A percentile compares a stretch with the other conserved stretches of the same genome.
Conservation (phyloP, 2,797 vertebrate species). For the Urosaurus nigricauda region DNA sequence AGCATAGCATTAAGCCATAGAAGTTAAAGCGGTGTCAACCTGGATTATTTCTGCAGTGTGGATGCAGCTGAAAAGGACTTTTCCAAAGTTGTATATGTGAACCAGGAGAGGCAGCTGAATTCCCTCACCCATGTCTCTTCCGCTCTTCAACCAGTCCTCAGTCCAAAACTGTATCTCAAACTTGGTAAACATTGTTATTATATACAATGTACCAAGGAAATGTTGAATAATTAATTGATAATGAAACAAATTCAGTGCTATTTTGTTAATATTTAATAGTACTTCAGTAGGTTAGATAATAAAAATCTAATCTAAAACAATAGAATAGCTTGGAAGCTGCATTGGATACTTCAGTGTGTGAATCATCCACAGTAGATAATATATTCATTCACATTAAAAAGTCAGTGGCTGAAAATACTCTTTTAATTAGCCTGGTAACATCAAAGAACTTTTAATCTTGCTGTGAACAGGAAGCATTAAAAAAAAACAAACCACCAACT, state of each 20-base stretch:
- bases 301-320: conserved; percentile 32
- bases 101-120: background rate
- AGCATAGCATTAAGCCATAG: too few relatives aligned
- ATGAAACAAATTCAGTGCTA: conserved; percentile 30
- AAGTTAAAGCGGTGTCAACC: too few relatives aligned
- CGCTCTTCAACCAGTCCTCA: background rate
- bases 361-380: conserved; percentile 22
- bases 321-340: conserved; percentile 19
- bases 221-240: conserved; percentile 61
- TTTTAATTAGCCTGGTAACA: conserved; percentile 40
- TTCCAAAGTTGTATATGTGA: background rate
- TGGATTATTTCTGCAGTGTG: too few relatives aligned
- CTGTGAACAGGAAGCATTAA: background rate
- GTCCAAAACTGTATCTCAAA: background rate
- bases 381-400: conserved; percentile 29
- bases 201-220: background rate
- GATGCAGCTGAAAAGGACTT: background rate
- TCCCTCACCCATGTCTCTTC: background rate
- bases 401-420: conserved; percentile 16
- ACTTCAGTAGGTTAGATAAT: conserved; percentile 44
- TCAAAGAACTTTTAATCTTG: conserved; percentile 42
- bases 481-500: background rate
- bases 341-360: conserved; percentile 37
- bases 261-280: conserved; percentile 33
- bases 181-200: background rate